Base-by-base conservation (phyloP, 37 sponge, comb jelly and placozoan species). In the Spongilla lacustris region DNA sequence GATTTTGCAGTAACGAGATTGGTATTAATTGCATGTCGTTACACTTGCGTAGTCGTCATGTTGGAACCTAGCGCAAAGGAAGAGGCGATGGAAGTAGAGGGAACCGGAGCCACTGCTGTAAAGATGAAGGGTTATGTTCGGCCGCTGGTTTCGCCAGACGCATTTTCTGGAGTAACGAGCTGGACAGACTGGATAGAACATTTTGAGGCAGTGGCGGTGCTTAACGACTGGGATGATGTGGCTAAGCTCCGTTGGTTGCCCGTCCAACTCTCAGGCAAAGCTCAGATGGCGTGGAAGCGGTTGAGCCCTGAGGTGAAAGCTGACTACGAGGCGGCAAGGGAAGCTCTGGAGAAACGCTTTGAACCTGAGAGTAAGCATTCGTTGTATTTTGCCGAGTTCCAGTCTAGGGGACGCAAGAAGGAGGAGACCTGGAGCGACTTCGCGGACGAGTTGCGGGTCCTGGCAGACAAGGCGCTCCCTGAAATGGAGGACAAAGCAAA, bases 381-480 rank as follows among this genome's bases (percentile, higher is more conserved):
- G 21, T 50, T 78, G 29, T 78, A 36, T 29, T 30, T n/a, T 22
- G 69, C 69, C 69, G 69, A 80, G 68, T 67, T 67, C 69, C 69
- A 80, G 69, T 26, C 69, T 2, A 27, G 69, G 29, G 34, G 69
- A 36, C 27, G 31, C 36, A 74, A 74, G 29, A 36, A 22, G 29
- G 35, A 74, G 23, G 78, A 78, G 35, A 36, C 75, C 29, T 74
- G 75, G 75, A 36, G 75, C 19, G 75, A 74, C 32, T 27, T 74
- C 23, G 75, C 75, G 29, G 75, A 74, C 27, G 35, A 74, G 32
- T 74, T 74, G 35, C 48, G 50, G 49, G 38, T 28, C 6, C 46
- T 78, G 24, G 79, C 79, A 49, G 79, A 78, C 4, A 78, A 80
- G 69, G 81, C 36, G 17, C 27, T 80, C 29, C 81, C 81, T n/a